Evolutionary conservation across 2,113 vertebrate species (phyloP).

Genomic region (Neolamprologus kungweensis): DNA sequence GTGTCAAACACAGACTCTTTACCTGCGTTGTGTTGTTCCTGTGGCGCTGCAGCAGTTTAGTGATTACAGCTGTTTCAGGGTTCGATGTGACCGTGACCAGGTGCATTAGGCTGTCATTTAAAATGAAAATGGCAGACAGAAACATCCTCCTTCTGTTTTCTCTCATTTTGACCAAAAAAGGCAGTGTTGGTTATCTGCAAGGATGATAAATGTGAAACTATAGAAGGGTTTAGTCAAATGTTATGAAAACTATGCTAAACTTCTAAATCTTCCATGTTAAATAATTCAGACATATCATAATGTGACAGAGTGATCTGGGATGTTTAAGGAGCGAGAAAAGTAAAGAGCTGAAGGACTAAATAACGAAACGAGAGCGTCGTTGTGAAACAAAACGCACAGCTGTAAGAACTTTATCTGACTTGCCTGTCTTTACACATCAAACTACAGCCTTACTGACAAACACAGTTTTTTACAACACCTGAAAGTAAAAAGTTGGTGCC

Average conservation of each 20-base stretch:
- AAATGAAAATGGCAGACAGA: not conserved
- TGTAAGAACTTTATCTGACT: not conserved
- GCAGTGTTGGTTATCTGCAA: not conserved
- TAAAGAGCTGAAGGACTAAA: not conserved
- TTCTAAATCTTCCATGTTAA: not conserved
- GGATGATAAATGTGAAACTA: not conserved
- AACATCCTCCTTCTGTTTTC: not conserved
- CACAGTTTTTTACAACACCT: not conserved
- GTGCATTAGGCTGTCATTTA: not conserved
- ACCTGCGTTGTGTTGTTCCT: not conserved
- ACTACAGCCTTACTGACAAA: not conserved
- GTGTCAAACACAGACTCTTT: not conserved
- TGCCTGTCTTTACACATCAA: not conserved
- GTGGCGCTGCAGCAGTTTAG: not conserved
- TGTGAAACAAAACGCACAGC: not conserved
- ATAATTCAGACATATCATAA: not conserved
- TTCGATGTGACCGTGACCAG: not conserved
- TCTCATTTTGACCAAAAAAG: not conserved
- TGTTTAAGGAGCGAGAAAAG: not conserved
- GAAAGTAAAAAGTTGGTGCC: not conserved
- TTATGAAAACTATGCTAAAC: not conserved
- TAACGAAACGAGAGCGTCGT: fast-evolving
- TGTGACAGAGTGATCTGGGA: not conserved
- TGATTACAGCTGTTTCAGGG: not conserved
- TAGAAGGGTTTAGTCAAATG: not conserved